Evolutionary conservation across 2,888 invertebrate genomes (phyloP).

Genomic region (Dinocampus coccinellae): DNA sequence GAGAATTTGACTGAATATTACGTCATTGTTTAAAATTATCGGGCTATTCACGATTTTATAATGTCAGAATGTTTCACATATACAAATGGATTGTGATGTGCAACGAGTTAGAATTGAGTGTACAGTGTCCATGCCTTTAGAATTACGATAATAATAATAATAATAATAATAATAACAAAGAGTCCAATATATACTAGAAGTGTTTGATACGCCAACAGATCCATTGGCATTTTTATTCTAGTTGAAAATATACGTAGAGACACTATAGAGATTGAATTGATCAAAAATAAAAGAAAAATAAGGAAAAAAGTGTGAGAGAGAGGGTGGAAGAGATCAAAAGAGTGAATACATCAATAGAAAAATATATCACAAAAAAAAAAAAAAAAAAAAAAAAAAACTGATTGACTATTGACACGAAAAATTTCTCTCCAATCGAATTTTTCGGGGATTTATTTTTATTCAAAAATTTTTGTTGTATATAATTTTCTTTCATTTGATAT

Average conservation of each 20-base stretch:
- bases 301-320: background rate
- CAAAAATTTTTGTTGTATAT: background rate
- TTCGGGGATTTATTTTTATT: background rate
- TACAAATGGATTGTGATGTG: background rate
- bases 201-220: constrained; percentile 27
- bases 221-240: constrained; percentile 25
- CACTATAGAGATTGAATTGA: background rate
- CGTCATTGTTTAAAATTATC: constrained; percentile 26
- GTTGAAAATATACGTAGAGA: background rate
- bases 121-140: too few relatives aligned
- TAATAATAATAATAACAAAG: too few relatives aligned
- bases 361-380: background rate
- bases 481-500: background rate
- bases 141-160: too few relatives aligned
- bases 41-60: constrained; percentile 7
- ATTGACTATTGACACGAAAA: background rate
- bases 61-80: background rate
- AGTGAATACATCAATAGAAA: background rate
- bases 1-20: constrained; percentile 27
- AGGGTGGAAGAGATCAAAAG: background rate
- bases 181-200: too few relatives aligned
- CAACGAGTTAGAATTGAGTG: background rate
- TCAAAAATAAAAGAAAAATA: background rate
- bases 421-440: background rate
- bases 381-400: background rate